Evolutionary conservation across 2,113 vertebrate species (phyloP).

Genomic region (Urocolius indicus): DNA sequence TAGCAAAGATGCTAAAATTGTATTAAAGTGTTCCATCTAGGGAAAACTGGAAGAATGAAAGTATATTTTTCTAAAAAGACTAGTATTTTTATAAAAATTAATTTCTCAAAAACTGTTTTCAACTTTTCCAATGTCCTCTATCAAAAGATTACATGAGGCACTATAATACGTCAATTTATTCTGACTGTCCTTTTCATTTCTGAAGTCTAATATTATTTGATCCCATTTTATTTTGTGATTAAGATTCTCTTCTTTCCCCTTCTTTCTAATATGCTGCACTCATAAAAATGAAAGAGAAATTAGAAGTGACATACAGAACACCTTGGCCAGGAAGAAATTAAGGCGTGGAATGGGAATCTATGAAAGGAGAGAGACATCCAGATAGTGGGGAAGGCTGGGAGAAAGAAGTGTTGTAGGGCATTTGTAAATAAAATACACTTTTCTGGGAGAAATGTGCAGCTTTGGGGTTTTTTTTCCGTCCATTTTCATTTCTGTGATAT

Average conservation of each 20-base stretch:
- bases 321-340: neutral
- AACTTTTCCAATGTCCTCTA: neutral
- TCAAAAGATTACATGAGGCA: neutral
- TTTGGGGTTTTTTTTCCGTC: neutral
- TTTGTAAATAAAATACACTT: neutral
- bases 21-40: neutral
- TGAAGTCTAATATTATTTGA: neutral
- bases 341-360: neutral
- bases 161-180: neutral
- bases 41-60: neutral
- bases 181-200: neutral
- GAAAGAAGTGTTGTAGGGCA: neutral
- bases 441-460: neutral
- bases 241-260: neutral
- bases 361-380: neutral
- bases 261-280: neutral
- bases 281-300: neutral
- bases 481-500: neutral
- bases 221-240: neutral
- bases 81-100: neutral
- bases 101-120: neutral
- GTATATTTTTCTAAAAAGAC: rapidly evolving
- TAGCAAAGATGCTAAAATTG: neutral
- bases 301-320: neutral
- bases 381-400: neutral